Conservation (phyloP, 2,888 invertebrate species). For the Noctua comes region DNA sequence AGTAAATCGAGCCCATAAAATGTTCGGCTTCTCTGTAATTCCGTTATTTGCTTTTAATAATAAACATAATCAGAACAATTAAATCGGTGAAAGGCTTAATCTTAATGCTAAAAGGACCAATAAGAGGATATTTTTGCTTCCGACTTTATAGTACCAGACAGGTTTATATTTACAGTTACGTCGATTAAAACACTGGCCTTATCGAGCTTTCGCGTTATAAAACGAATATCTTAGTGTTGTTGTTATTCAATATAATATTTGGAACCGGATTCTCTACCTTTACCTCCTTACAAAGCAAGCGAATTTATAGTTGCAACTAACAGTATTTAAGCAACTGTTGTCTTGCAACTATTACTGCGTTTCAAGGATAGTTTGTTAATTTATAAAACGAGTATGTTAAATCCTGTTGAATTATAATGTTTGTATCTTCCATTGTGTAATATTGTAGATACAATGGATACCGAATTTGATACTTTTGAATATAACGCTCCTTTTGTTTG, state of each 20-base stretch:
- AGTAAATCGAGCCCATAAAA: neutral
- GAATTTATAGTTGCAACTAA: constrained; percentile 22
- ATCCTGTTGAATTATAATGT: neutral
- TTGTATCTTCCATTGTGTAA: constrained; percentile 2
- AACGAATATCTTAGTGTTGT: constrained; percentile 4
- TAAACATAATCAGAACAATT: neutral
- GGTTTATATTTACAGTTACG: neutral
- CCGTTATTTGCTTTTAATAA: constrained; percentile 1
- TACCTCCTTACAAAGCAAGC: constrained; percentile 21
- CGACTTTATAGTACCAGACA: neutral
- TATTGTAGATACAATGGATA: neutral
- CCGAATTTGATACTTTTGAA: neutral
- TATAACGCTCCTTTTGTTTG: neutral
- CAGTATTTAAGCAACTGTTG: constrained; percentile 19
- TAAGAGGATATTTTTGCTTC: neutral
- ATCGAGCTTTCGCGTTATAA: constrained; percentile 33
- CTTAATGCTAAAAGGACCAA: neutral
- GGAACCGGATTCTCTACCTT: constrained; percentile 41
- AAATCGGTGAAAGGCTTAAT: constrained; percentile 27
- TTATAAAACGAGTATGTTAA: constrained; percentile 4
- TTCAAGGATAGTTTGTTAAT: constrained; percentile 40
- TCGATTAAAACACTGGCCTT: constrained; percentile 3
- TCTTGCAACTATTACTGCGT: constrained; percentile 45
- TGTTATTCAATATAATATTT: constrained; percentile 14
- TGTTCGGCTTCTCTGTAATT: neutral